Conservation (phyloP, 2,888 invertebrate genomes). For the Syrista parreyssii region DNA sequence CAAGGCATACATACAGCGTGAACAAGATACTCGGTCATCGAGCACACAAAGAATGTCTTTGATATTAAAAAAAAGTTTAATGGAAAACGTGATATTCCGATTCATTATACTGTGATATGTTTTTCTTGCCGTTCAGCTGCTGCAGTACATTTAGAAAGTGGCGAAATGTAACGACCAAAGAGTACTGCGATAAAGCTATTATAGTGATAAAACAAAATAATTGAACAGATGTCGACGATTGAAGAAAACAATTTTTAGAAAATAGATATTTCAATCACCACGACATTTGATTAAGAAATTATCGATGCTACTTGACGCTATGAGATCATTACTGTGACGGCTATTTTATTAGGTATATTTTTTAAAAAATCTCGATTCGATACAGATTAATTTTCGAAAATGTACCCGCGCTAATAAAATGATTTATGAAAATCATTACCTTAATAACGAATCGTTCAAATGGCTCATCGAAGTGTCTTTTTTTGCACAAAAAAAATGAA, state of each 20-base stretch:
- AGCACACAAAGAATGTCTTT: not conserved
- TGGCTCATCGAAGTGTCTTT: slow-evolving; percentile 4
- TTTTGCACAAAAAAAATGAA: not conserved
- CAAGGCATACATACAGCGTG: not conserved
- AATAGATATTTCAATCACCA: not conserved
- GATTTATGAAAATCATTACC: not conserved
- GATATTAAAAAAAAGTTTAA: not conserved
- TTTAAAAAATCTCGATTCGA: not conserved
- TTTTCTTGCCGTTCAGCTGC: slow-evolving; percentile 17
- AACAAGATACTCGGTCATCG: not conserved
- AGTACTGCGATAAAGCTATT: slow-evolving; percentile 6
- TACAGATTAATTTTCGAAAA: not conserved
- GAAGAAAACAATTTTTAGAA: not conserved
- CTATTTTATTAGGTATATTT: not conserved
- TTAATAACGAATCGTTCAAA: slow-evolving; percentile 14
- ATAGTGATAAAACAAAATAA: slow-evolving; percentile 3
- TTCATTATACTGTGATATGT: slow-evolving; percentile 22
- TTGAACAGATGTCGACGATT: not conserved
- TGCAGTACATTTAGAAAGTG: slow-evolving; percentile 6
- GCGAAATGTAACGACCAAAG: slow-evolving; percentile 13
- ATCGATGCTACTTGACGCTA: not conserved
- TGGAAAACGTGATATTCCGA: slow-evolving; percentile 2
- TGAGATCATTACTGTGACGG: not conserved
- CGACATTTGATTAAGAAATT: not conserved
- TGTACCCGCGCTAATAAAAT: not conserved